phyloP scores from a whole-genome alignment of 92 coral and sea anemone species.

The Blastomussa wellsi region DNA sequence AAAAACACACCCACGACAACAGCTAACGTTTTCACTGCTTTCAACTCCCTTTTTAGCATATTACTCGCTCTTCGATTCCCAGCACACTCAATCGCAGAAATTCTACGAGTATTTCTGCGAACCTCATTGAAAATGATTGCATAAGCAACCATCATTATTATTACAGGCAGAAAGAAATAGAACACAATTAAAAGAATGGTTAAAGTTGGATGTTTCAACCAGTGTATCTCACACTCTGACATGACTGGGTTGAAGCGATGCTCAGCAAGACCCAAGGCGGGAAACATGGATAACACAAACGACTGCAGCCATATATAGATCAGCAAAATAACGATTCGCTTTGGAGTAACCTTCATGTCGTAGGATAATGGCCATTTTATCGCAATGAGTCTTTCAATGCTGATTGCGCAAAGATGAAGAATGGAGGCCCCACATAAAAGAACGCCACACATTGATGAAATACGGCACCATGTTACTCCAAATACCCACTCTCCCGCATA shows the following conservation, averaged over 20 bases:
- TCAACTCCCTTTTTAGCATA: slow-evolving; percentile 68
- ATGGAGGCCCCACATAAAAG: slow-evolving; percentile 91
- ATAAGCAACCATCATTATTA: slow-evolving; percentile 73
- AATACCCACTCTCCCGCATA: slow-evolving; percentile 76
- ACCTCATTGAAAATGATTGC: slow-evolving; percentile 76
- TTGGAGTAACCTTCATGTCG: slow-evolving; percentile 63
- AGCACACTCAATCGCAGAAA: slow-evolving; percentile 52
- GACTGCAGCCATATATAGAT: slow-evolving; percentile 73
- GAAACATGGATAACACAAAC: slow-evolving; percentile 54
- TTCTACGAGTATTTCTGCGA: slow-evolving; percentile 68
- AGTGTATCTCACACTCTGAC: slow-evolving; percentile 85
- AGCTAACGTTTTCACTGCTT: slow-evolving; percentile 83
- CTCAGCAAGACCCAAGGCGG: slow-evolving; percentile 78
- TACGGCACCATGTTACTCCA: slow-evolving; percentile 81
- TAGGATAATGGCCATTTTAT: slow-evolving; percentile 87
- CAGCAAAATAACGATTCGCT: slow-evolving; percentile 56
- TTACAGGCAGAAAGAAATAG: slow-evolving; percentile 69
- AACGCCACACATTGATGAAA: slow-evolving; percentile 86
- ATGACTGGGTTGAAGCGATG: slow-evolving; percentile 75
- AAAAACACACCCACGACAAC: slow-evolving; percentile 91
- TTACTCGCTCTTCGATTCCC: slow-evolving; percentile 7
- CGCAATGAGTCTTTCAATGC: slow-evolving; percentile 83
- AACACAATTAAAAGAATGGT: slow-evolving; percentile 66
- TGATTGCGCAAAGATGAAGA: slow-evolving; percentile 85
- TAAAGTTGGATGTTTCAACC: slow-evolving; percentile 68